These are phyloP conservation scores for Adoxophyes honmai DNA, from an alignment of 1,140 invertebrate species.

Conservation along the genomic window DNA sequence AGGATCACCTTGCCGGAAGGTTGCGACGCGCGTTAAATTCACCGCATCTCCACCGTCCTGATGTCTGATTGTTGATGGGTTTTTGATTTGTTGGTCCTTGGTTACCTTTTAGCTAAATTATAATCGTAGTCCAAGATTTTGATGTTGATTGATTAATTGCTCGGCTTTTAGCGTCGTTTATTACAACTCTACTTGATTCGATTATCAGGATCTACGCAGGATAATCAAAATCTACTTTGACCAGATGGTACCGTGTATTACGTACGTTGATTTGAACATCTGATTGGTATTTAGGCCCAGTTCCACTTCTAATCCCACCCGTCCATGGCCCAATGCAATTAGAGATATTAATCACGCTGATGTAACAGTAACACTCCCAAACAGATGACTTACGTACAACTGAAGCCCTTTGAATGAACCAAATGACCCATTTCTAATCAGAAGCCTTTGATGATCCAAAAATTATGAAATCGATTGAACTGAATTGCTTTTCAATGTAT, in stretches of 20 bases:
- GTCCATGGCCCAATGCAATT: background rate
- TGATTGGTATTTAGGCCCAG: no score
- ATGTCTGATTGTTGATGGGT: constrained; percentile 43
- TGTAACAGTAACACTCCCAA: constrained; percentile 1
- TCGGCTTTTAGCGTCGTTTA: no score
- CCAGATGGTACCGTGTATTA: no score
- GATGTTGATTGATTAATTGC: background rate
- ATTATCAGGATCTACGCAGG: no score
- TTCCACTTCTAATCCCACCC: no score
- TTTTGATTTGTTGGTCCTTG: constrained; percentile 47
- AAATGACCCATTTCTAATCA: constrained; percentile 10
- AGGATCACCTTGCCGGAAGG: constrained; percentile 35
- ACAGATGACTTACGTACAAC: constrained; percentile 2
- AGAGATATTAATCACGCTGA: constrained; percentile 6
- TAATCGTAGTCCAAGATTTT: constrained; percentile 1
- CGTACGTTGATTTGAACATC: no score
- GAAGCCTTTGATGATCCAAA: constrained; percentile 3
- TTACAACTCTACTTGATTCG: no score
- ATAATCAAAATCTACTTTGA: no score
- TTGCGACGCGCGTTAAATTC: constrained; percentile 35
- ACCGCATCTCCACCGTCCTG: constrained; percentile 30
- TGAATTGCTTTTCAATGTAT: constrained; percentile 1
- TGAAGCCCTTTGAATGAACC: constrained; percentile 1
- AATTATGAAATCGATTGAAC: background rate
- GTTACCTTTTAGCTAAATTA: constrained; percentile 14